These are phyloP conservation scores for Tolmerus cingulatus DNA, from an alignment of 2,888 invertebrate species.

Conservation along the genomic window DNA sequence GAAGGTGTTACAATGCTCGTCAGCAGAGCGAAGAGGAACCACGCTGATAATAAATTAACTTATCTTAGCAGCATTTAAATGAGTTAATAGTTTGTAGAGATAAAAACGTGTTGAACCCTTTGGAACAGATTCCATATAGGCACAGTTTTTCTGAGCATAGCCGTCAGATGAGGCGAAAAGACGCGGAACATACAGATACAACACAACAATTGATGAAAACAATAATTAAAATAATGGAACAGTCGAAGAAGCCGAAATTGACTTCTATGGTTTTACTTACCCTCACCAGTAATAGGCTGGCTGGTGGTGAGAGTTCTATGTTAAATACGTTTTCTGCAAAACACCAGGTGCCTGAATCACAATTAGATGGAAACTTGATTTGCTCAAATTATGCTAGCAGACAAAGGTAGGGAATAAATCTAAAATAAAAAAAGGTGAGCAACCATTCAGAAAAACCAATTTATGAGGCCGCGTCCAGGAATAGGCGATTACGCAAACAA, in stretches of 20 bases:
- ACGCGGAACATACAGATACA: neutral
- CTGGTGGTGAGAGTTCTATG: neutral
- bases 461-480: neutral
- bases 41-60: conserved; percentile 4
- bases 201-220: conserved; percentile 5
- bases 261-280: neutral
- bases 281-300: neutral
- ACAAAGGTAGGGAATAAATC: neutral
- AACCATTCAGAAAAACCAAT: neutral
- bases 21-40: neutral
- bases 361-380: neutral
- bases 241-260: neutral
- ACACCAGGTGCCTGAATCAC: neutral
- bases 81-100: neutral
- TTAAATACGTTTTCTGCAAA: neutral
- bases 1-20: neutral
- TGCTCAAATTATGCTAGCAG: neutral
- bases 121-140: conserved; percentile 19
- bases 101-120: conserved; percentile 14
- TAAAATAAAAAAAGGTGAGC: neutral
- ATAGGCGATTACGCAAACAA: neutral
- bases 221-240: conserved; percentile 20
- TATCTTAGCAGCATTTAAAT: conserved; percentile 12
- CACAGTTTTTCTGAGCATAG: neutral
- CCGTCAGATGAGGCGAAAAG: neutral